A percentile compares a stretch with the other conserved stretches of the same genome.
These are phyloP conservation scores for Cryptomyrus ogoouensis DNA, from an alignment of 2,113 vertebrate species.

Conservation along the genomic window DNA sequence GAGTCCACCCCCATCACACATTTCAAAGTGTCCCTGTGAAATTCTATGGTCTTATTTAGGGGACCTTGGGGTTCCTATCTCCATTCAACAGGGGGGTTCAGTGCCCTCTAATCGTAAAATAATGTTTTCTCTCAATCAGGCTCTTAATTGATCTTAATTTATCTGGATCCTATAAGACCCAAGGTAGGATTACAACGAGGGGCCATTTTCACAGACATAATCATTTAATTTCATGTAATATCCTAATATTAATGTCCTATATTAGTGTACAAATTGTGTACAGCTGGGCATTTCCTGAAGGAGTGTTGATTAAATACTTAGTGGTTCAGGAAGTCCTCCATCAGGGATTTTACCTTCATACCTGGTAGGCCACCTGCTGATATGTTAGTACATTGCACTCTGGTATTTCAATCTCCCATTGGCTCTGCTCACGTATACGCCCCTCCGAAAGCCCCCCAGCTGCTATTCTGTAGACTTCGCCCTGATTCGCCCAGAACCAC, in stretches of 20 bases:
- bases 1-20: not conserved
- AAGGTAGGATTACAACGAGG: not conserved
- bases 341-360: not conserved
- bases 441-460: no score
- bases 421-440: no score
- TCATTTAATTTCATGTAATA: not conserved
- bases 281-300: not conserved
- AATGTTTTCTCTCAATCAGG: not conserved
- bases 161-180: not conserved
- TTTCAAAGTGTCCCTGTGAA: not conserved
- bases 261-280: constrained; percentile 2
- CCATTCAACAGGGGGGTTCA: not conserved
- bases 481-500: not conserved
- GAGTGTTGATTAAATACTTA: not conserved
- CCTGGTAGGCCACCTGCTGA: not conserved
- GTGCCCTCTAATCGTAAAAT: not conserved
- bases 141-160: not conserved
- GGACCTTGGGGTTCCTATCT: not conserved
- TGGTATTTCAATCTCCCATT: not conserved
- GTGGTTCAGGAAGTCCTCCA: not conserved
- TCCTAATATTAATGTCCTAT: not conserved
- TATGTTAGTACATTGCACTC: not conserved
- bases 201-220: not conserved
- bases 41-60: not conserved
- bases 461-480: no score